Evolutionary conservation across 2,113 vertebrate genomes (phyloP), one percentile per base, ranked within the genome.

Genomic region (Chrysochloris asiatica): DNA sequence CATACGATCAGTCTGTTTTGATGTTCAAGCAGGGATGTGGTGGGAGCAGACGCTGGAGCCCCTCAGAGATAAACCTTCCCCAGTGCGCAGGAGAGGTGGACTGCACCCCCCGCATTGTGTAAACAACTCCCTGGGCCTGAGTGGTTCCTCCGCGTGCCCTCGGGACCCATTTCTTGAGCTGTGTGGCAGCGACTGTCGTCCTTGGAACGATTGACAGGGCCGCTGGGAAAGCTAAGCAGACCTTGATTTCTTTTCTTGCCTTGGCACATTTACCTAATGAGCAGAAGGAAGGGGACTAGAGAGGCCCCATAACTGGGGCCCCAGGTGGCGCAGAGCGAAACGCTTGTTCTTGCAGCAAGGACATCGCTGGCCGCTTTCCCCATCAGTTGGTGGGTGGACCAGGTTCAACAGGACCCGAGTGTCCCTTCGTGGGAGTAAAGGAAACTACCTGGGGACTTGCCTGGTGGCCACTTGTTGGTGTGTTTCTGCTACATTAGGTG

Each of bases 171-270:
- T 90, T 85, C 88, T 47, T 9, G 71, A 76, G 84, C 65, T 9
- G 48, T 12, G 76, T 61, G 65, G 92, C 83, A 85, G 86, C 47
- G 93, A 38, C 77, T 94, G 92, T 94, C 93, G 93, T 93, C 75
- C 21, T 82, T 0, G 0, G 24, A 52, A 69, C 6, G 80, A 94
- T 65, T 90, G 95, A 96, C 93, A 75, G 93, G 87, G 52, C 96
- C 65, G 0, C n/a, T 89, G 95, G 94, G 88, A 93, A 93, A 91
- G 65, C 94, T 95, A 88, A 96, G 86, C 76, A 91, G 79, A 54
- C 9, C 71, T 93, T 91, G 93, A 96, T 93, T 91, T 92, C 85
- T 93, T 88, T 93, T 50, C 43, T 84, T n/a, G 79, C 1, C 0
- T 78, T 84, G 84, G 88, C 54, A 50, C 48, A 30, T 80, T 92